phyloP scores from a whole-genome alignment of 2,888 invertebrate genomes.

The Lepidonotus clava region DNA sequence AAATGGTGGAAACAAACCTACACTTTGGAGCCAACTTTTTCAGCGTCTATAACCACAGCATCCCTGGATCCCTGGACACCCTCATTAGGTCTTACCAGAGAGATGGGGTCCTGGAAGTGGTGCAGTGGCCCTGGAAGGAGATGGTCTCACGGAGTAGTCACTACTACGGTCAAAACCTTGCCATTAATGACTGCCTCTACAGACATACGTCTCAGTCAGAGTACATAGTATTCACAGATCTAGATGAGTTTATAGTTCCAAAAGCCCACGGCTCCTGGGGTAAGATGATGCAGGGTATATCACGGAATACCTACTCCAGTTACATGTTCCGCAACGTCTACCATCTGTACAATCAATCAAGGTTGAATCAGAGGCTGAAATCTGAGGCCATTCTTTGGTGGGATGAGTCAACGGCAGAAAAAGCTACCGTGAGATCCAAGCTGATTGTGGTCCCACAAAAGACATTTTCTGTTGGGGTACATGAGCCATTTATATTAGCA shows the following conservation, averaged over 20 bases:
- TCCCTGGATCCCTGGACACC: slow-evolving; percentile 65
- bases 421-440: not conserved
- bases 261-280: slow-evolving; percentile 64
- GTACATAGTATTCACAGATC: slow-evolving; percentile 72
- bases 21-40: slow-evolving; percentile 69
- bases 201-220: slow-evolving; percentile 70
- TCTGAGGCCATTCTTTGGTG: no score
- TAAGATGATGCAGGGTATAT: slow-evolving; percentile 64
- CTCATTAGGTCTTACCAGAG: slow-evolving; percentile 68
- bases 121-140: slow-evolving; percentile 43
- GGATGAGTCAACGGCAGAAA: no score
- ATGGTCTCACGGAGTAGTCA: slow-evolving; percentile 65
- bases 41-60: slow-evolving; percentile 70
- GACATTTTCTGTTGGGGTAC: not conserved
- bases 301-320: not conserved
- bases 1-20: slow-evolving; percentile 72
- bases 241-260: slow-evolving; percentile 76
- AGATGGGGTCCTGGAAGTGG: slow-evolving; percentile 65
- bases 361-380: no score
- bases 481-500: not conserved
- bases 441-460: not conserved
- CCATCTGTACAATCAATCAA: not conserved
- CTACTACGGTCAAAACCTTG: slow-evolving; percentile 74
- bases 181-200: slow-evolving; percentile 76
- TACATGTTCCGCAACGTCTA: not conserved